These are phyloP conservation scores for Caenorhabditis remanei DNA, from an alignment of 1,140 invertebrate species.

Conservation along the genomic window DNA sequence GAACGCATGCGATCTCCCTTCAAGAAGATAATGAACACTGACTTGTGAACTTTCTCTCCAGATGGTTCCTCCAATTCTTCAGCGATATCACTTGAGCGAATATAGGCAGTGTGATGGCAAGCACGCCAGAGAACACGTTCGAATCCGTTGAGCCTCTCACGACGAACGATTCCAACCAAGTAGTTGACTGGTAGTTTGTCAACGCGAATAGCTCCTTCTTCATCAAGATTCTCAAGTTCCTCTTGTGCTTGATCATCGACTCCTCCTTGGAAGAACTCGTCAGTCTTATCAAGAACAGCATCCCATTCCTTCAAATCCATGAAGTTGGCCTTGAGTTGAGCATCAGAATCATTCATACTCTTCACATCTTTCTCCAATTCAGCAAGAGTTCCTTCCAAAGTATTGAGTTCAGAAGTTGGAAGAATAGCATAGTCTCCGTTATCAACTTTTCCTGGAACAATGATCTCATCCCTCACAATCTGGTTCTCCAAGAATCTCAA, in stretches of 20 bases:
- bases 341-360: conserved; percentile 77
- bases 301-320: conserved; percentile 78
- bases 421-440: conserved; percentile 75
- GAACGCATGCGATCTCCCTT: conserved; percentile 79
- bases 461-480: conserved; percentile 75
- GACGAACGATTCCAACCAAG: conserved; percentile 73
- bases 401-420: conserved; percentile 73
- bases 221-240: conserved; percentile 63
- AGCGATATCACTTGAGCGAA: conserved; percentile 78
- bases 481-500: conserved; percentile 80
- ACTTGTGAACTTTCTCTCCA: conserved; percentile 79
- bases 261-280: conserved; percentile 77
- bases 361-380: conserved; percentile 77
- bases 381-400: conserved; percentile 74
- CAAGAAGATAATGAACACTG: conserved; percentile 80
- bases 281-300: conserved; percentile 77
- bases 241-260: conserved; percentile 71
- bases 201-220: conserved; percentile 68
- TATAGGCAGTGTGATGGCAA: conserved; percentile 76
- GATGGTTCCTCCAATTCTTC: conserved; percentile 73
- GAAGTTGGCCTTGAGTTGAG: conserved; percentile 75
- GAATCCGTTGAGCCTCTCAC: conserved; percentile 75
- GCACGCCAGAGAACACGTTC: conserved; percentile 76
- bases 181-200: conserved; percentile 69
- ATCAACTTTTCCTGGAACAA: conserved; percentile 66